A percentile compares a stretch with the other conserved stretches of the same genome.
These are phyloP conservation scores for Lordiphosa clarofinis DNA, from an alignment of 1,140 invertebrate genomes.

Conservation along the genomic window DNA sequence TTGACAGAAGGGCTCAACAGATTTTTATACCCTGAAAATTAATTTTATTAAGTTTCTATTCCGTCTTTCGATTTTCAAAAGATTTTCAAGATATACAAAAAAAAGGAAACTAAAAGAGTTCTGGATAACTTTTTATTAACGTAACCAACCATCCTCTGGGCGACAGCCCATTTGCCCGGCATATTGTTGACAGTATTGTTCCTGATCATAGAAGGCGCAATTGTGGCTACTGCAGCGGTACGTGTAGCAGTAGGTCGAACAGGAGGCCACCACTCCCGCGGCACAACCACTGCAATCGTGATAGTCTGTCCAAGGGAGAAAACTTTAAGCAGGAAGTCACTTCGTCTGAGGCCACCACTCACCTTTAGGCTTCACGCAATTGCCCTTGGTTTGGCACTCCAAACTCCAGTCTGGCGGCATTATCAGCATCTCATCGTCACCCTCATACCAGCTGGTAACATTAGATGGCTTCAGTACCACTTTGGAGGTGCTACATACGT, in stretches of 20 bases:
- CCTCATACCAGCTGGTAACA: constrained; percentile 20
- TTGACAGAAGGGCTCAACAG: too few species aligned
- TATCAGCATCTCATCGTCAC: constrained; percentile 31
- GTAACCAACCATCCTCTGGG: constrained; percentile 43
- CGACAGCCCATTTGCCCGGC: constrained; percentile 32
- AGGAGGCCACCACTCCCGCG: constrained; percentile 9
- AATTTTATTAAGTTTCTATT: too few species aligned
- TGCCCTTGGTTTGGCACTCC: constrained; percentile 20
- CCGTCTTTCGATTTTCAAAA: too few species aligned
- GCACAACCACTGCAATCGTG: constrained; percentile 66
- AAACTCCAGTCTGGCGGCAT: constrained; percentile 42
- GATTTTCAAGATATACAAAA: too few species aligned
- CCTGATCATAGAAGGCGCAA: constrained; percentile 53
- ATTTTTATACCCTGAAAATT: too few species aligned
- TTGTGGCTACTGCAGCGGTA: constrained; percentile 46
- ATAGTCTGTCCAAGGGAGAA: constrained; percentile 14
- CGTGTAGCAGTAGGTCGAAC: constrained; percentile 58
- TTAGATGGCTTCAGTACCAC: constrained; percentile 32
- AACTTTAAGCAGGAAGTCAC: neutral
- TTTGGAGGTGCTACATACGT: constrained; percentile 43
- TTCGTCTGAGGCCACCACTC: neutral
- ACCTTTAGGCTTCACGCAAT: constrained; percentile 30
- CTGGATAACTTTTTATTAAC: too few species aligned
- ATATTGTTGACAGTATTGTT: constrained; percentile 40
- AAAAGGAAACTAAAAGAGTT: too few species aligned